Evolutionary conservation across 2,888 invertebrate species (phyloP).

Genomic region (Brachycybe producta): DNA sequence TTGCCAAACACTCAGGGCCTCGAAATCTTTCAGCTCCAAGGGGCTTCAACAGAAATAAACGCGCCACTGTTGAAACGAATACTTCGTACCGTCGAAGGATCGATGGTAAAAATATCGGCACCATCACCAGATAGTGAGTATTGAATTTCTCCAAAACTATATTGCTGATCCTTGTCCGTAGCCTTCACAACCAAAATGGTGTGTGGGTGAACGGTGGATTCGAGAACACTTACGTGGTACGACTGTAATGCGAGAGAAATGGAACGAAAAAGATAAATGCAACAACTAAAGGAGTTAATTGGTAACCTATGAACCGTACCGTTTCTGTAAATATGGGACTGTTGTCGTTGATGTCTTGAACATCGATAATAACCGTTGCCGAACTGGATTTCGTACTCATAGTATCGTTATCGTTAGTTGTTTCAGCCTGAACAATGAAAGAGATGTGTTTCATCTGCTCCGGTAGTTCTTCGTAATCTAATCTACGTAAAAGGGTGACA

Average conservation of each 20-base stretch:
- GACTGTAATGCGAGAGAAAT: conserved; percentile 37
- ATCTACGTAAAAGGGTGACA: conserved; percentile 53
- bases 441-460: conserved; percentile 11
- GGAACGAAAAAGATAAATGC: too few species aligned
- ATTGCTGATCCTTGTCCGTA: conserved; percentile 45
- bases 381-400: conserved; percentile 29
- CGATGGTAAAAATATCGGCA: conserved; percentile 51
- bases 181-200: conserved; percentile 55
- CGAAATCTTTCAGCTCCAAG: too few species aligned
- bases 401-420: conserved; percentile 41
- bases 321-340: conserved; percentile 49
- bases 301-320: conserved; percentile 32
- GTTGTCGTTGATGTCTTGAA: conserved; percentile 66
- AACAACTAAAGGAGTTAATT: too few species aligned
- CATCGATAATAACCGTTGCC: conserved; percentile 53
- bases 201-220: conserved; percentile 53
- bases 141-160: conserved; percentile 49
- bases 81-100: conserved; percentile 33
- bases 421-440: conserved; percentile 7
- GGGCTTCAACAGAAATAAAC: too few species aligned
- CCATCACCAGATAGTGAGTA: conserved; percentile 62
- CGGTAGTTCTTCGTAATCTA: conserved; percentile 63
- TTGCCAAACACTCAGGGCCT: too few species aligned
- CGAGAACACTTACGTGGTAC: conserved; percentile 55
- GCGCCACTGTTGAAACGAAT: too few species aligned